A percentile compares a stretch with the other conserved stretches of the same genome.
Evolutionary conservation across 2,113 vertebrate species (phyloP).

Genomic region (Caracal caracal): DNA sequence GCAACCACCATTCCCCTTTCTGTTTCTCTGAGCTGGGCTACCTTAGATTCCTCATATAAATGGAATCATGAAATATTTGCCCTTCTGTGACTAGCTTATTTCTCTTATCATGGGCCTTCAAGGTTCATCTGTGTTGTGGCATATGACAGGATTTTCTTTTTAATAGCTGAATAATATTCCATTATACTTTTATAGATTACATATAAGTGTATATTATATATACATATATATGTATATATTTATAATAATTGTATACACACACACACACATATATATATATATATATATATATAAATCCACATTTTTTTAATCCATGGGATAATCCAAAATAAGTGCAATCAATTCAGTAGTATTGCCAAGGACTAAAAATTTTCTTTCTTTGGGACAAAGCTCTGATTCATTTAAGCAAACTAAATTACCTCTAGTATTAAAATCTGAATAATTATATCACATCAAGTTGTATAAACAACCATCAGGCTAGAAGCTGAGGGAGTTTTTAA

Average conservation of each 20-base stretch:
- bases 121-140: not conserved
- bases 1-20: not conserved
- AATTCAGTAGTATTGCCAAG: not conserved
- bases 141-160: not conserved
- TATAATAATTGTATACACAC: too few species aligned
- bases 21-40: not conserved
- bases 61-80: not conserved
- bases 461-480: not conserved
- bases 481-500: not conserved
- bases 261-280: rapidly evolving
- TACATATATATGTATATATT: too few species aligned
- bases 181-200: too few species aligned
- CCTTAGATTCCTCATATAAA: too few species aligned
- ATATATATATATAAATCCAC: not conserved
- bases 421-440: not conserved
- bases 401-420: not conserved
- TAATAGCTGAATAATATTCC: not conserved
- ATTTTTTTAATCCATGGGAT: not conserved
- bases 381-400: not conserved
- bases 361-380: not conserved
- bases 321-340: not conserved
- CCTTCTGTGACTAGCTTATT: not conserved
- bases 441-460: not conserved
- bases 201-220: too few species aligned
- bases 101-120: not conserved